phyloP scores from a whole-genome alignment of 2,797 vertebrate genomes.

The Podarcis siculus region DNA sequence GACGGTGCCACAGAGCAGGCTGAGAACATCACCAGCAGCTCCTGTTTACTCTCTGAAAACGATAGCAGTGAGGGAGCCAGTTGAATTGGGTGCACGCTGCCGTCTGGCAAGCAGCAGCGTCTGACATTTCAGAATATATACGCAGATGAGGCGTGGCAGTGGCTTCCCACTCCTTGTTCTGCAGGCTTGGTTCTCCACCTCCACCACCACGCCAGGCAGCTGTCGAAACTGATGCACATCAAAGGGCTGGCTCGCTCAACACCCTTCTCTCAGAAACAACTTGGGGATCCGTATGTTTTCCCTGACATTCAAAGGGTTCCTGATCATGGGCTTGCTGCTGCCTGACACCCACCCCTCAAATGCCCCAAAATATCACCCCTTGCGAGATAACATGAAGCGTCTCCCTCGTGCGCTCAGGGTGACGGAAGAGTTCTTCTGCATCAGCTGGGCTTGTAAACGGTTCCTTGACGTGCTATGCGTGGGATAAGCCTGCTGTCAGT shows the following conservation, averaged over 20 bases:
- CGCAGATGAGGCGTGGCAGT: neutral
- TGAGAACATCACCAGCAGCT: neutral
- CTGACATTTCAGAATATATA: neutral
- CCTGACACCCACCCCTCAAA: too few species aligned
- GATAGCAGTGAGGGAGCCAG: neutral
- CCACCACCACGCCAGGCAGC: rapidly evolving
- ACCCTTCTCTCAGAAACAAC: neutral
- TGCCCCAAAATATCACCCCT: neutral
- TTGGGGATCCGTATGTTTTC: neutral
- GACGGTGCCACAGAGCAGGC: neutral
- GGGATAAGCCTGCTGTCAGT: neutral
- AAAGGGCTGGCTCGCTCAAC: too few species aligned
- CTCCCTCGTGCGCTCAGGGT: too few species aligned
- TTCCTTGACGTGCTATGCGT: neutral
- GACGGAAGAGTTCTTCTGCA: too few species aligned
- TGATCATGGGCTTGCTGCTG: neutral
- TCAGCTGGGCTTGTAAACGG: neutral
- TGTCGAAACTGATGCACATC: neutral
- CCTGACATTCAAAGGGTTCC: neutral
- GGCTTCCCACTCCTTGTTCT: neutral
- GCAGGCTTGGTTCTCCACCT: too few species aligned
- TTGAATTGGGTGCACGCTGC: neutral
- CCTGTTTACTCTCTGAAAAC: neutral
- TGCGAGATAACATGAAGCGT: neutral
- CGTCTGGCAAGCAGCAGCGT: neutral